Conservation (phyloP, 64 coral and sea anemone species). For the Acropora yongei region DNA sequence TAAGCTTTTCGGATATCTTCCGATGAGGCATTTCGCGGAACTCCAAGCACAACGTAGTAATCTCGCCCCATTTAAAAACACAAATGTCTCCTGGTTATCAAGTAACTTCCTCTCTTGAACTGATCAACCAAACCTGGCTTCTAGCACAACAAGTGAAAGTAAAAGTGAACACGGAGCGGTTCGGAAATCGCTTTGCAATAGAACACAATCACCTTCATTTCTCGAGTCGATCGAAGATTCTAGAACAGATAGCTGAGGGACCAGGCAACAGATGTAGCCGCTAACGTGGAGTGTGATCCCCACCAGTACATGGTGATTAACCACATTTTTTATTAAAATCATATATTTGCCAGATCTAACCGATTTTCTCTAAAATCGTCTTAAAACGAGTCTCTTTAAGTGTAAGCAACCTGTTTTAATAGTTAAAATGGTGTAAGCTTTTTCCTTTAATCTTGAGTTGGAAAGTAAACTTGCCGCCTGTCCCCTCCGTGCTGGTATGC, state of each 20-base stretch:
- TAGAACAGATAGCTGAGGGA: conserved; percentile 52
- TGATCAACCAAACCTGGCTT: neutral
- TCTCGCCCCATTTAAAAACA: conserved; percentile 68
- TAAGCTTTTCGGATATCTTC: conserved; percentile 88
- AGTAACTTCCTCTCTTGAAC: neutral
- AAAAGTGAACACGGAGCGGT: neutral
- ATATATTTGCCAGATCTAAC: neutral
- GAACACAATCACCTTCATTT: conserved; percentile 31
- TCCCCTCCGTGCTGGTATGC: neutral
- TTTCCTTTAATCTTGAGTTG: neutral
- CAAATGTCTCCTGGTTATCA: neutral
- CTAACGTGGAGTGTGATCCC: conserved; percentile 26
- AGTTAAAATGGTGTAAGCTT: neutral
- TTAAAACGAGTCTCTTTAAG: neutral
- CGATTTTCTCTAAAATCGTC: neutral
- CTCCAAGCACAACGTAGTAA: conserved; percentile 57
- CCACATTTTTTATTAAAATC: neutral
- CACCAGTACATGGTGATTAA: conserved; percentile 28
- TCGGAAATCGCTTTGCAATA: conserved; percentile 41
- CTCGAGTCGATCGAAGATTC: conserved; percentile 73
- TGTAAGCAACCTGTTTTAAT: neutral
- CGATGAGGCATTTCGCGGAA: conserved; percentile 66
- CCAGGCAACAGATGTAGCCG: conserved; percentile 39
- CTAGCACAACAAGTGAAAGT: neutral
- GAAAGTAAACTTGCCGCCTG: neutral